Percentiles rank a stretch among this genome's conserved stretches.
phyloP scores from a whole-genome alignment of 2,113 vertebrate species.

The Mobula hypostoma region DNA sequence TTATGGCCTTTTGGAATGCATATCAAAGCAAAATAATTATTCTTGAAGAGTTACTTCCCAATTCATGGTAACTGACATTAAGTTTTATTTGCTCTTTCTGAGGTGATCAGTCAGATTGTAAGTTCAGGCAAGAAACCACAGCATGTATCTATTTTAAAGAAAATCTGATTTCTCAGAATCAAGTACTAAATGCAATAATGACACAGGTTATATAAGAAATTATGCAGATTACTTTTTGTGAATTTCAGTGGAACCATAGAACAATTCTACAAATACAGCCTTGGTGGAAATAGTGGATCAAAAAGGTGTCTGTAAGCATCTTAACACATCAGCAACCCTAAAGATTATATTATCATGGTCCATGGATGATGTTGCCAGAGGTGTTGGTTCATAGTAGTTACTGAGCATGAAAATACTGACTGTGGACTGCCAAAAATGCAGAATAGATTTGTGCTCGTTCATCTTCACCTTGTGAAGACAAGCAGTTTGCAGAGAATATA shows the following conservation, averaged over 20 bases:
- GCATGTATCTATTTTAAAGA: neutral
- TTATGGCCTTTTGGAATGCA: neutral
- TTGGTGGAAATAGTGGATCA: neutral
- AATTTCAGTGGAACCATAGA: neutral
- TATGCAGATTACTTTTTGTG: neutral
- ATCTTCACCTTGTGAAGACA: neutral
- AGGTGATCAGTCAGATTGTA: slow-evolving; percentile 8
- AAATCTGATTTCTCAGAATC: neutral
- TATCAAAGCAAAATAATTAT: neutral
- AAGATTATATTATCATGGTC: neutral
- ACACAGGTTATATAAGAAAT: neutral
- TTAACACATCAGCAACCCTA: neutral
- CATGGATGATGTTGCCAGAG: neutral
- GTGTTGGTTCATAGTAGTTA: neutral
- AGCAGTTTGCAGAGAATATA: neutral
- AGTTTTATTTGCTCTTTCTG: neutral
- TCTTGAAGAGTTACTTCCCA: neutral
- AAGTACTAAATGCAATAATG: neutral
- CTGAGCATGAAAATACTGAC: neutral
- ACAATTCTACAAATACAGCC: neutral
- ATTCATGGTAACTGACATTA: neutral
- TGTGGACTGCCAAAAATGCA: neutral
- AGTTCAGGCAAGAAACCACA: neutral
- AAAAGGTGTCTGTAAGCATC: neutral
- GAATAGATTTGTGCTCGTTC: neutral